Evolutionary conservation across 2,888 invertebrate genomes (phyloP), one percentile per base, ranked within the genome.

Genomic region (Druceiella hillmani): DNA sequence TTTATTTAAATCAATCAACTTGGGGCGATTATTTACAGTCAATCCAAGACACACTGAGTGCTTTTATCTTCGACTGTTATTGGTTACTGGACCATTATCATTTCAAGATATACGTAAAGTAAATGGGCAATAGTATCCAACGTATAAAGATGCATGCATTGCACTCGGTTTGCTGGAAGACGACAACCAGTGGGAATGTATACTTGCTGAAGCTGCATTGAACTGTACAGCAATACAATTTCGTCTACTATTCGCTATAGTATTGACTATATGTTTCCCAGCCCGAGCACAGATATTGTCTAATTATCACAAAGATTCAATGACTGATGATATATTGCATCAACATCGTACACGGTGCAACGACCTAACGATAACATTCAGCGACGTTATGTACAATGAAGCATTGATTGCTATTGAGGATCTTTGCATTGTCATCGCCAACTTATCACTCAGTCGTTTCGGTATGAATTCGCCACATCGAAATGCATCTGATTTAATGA

Each of bases 221-320:
- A 42, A 40, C 47, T 45, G 44, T 32, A 48, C 51, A 48, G 43
- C 46, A 43, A 47, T 10, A 44, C 47, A 52, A 48, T 52, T 55
- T 47, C 45, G 49, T 40, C 40, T 33, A 40, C 44, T 55, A 38
- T 53, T 54, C 37, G 50, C 50, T 35, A 49, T 52, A 31, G n/a
- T n/a, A 40, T 52, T 45, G 36, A 40, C 40, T 36, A 40, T 34
- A 40, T 42, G 42, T 38, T 6, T 12, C 5, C 10, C 27, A 5
- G 5, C 27, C n/a, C n/a, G n/a, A n/a, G n/a, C n/a, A n/a, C n/a
- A n/a, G n/a, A n/a, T n/a, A n/a, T n/a, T n/a, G n/a, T n/a, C n/a
- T n/a, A n/a, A n/a, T n/a, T n/a, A n/a, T n/a, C n/a, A n/a, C n/a
- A n/a, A n/a, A n/a, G n/a, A n/a, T n/a, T n/a, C n/a, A n/a, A n/a